These are phyloP conservation scores for Tupaia tana DNA, from an alignment of 2,113 vertebrate species.

Conservation along the genomic window DNA sequence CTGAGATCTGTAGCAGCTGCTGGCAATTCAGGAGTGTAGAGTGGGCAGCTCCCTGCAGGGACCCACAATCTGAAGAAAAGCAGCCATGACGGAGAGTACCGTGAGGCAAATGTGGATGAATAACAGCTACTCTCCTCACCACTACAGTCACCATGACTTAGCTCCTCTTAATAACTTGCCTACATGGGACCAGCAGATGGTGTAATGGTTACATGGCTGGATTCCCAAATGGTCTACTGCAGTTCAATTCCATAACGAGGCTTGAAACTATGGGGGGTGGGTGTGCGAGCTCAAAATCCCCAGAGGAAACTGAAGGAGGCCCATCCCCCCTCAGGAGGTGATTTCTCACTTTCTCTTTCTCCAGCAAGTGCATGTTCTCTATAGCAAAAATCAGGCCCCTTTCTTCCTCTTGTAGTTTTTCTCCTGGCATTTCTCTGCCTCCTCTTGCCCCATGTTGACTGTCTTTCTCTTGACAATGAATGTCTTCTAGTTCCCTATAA, in stretches of 20 bases:
- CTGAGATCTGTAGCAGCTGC: not conserved
- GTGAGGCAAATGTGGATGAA: not conserved
- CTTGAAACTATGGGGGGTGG: no score
- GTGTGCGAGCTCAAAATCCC: no score
- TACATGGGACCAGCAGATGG: no score
- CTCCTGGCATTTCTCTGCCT: not conserved
- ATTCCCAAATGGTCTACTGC: no score
- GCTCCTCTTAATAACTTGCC: not conserved
- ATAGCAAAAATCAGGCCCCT: no score
- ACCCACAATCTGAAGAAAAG: not conserved
- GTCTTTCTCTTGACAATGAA: not conserved
- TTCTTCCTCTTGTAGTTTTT: not conserved
- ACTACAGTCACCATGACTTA: not conserved
- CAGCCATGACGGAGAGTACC: not conserved
- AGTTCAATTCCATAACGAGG: no score
- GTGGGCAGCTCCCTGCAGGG: not conserved
- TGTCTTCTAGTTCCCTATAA: not conserved
- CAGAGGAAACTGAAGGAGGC: no score
- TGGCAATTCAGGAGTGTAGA: not conserved
- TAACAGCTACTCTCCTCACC: not conserved
- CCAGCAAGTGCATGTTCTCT: no score
- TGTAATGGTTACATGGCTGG: no score
- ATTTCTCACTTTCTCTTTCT: no score
- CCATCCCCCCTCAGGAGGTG: no score
- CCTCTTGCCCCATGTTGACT: accelerated